These are phyloP conservation scores for Psococerastis gibbosa DNA, from an alignment of 2,888 invertebrate genomes.

Conservation along the genomic window DNA sequence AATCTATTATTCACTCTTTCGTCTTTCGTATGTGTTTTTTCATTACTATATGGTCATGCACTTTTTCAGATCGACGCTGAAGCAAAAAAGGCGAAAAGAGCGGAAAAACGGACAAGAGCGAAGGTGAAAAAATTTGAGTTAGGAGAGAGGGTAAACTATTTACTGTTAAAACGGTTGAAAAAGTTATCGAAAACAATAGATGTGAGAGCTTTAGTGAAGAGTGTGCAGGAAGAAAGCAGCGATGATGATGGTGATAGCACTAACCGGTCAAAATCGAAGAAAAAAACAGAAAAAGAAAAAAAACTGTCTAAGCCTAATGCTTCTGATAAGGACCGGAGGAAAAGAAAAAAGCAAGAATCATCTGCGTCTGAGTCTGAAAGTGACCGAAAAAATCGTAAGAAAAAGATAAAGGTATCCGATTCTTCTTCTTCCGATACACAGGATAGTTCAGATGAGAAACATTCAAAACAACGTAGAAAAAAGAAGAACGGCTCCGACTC, in stretches of 20 bases:
- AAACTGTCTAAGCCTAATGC: no score
- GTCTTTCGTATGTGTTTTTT: no score
- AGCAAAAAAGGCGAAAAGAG: conserved; percentile 6
- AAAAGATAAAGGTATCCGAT: no score
- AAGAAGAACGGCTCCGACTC: not conserved
- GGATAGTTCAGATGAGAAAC: not conserved
- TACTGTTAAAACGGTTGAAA: not conserved
- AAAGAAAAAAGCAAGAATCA: no score
- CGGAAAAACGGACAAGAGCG: not conserved
- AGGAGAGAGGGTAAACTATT: not conserved
- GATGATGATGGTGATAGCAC: no score
- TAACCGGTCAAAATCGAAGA: no score
- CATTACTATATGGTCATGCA: no score
- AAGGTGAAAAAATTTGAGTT: not conserved
- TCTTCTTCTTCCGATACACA: no score
- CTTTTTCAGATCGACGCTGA: not conserved
- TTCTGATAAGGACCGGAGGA: no score
- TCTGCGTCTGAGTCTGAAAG: conserved; percentile 1
- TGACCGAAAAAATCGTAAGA: not conserved
- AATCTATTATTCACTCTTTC: no score
- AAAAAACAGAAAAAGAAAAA: conserved; percentile 8
- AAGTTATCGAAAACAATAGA: not conserved
- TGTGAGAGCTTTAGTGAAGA: no score
- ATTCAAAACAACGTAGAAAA: not conserved
- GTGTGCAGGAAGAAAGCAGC: no score